Base-by-base conservation (phyloP, 2,888 invertebrate genomes). In the Heteropelma amictum region DNA sequence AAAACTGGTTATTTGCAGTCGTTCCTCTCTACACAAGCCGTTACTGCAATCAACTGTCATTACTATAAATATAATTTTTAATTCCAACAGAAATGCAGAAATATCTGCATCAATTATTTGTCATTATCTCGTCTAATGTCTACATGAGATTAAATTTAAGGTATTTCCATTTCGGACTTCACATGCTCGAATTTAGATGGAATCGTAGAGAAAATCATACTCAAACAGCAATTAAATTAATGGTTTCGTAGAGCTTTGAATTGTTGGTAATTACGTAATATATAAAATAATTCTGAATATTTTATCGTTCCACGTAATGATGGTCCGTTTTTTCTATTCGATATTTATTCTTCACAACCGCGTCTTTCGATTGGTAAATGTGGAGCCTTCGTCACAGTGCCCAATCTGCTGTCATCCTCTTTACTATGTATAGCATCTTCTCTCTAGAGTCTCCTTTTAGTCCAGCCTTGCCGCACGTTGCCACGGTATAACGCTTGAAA, bases 401-500 rank as follows among this genome's bases (percentile, higher is more conserved):
- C 28, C 49, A 47, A 51, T 45, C 60, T 12, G 21, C 56, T 47
- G 33, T 56, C 40, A 63, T 40, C 40, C 56, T 51, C 30, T n/a
- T 6, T 12, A 38, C 5, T 19, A 30, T 40, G 42, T 38, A 45
- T 40, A 45, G 14, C 10, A 3, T 3, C 26, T 23, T 51, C 17
- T 4, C 26, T 49, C 49, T 26, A 26, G 7, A 26, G 26, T 14
- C 45, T 42, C 54, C 70, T 70, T 35, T 70, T 60, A 71, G 47
- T 65, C 60, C 23, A 53, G 60, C 14, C 35, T 35, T 28, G 54
- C 8, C 33, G 61, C 49, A 61, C 56, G 47, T 67, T 28, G 35
- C 70, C 60, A 61, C 8, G 45, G 65, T 40, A 23, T 19, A 53
- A 60, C 53, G 58, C 65, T 69, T 38, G 60, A 33, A 70, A 56